phyloP scores from a whole-genome alignment of 1,140 invertebrate species.

The Drosophila gunungcola region DNA sequence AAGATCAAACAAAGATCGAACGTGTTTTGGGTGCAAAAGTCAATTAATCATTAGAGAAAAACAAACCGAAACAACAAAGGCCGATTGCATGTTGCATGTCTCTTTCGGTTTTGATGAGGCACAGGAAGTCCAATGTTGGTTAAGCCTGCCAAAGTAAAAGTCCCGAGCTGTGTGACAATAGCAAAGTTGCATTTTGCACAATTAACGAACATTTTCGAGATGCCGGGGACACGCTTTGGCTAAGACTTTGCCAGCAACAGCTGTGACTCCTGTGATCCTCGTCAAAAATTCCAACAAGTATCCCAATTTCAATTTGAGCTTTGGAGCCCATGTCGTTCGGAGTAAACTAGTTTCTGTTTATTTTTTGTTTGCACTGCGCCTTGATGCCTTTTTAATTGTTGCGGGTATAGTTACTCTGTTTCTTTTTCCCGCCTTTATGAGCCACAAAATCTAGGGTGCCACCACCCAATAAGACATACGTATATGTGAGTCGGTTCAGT shows the following conservation, averaged over 20 bases:
- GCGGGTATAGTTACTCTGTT: constrained; percentile 11
- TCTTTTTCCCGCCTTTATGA: constrained; percentile 3
- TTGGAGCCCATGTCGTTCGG: background rate
- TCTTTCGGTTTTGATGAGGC: constrained; percentile 28
- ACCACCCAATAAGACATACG: background rate
- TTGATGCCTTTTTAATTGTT: constrained; percentile 64
- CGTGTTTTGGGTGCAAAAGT: constrained; percentile 78
- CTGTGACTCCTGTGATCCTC: constrained; percentile 25
- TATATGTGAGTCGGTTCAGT: constrained; percentile 5
- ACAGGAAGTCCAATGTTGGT: constrained; percentile 36
- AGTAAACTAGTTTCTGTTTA: constrained; percentile 46
- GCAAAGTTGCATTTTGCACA: constrained; percentile 66
- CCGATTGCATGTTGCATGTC: constrained; percentile 52
- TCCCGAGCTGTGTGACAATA: constrained; percentile 56
- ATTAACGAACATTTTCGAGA: constrained; percentile 65
- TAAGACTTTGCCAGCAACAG: background rate
- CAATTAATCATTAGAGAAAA: constrained; percentile 79
- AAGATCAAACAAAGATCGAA: constrained; percentile 70
- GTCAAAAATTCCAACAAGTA: constrained; percentile 56
- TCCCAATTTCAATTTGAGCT: constrained; percentile 34
- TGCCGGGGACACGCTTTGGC: constrained; percentile 51
- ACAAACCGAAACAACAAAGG: constrained; percentile 36
- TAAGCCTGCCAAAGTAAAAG: constrained; percentile 59
- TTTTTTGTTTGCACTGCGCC: constrained; percentile 3
- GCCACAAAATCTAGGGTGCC: constrained; percentile 13